phyloP scores from a whole-genome alignment of 2,113 vertebrate genomes.

The Heterochromis multidens region DNA sequence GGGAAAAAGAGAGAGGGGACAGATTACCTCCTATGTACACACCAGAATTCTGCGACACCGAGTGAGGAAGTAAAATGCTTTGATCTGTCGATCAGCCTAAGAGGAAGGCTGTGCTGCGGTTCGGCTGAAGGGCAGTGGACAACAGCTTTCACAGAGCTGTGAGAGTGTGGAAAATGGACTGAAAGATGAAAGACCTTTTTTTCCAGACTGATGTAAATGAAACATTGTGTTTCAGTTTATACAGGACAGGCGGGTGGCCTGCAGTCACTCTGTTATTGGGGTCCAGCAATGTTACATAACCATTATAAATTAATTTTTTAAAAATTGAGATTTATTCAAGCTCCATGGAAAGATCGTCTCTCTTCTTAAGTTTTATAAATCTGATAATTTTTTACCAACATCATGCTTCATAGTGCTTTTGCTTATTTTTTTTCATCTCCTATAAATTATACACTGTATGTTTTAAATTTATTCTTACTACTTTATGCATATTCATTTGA shows the following conservation, averaged over 20 bases:
- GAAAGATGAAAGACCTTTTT: conserved; percentile 46
- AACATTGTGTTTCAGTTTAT: conserved; percentile 9
- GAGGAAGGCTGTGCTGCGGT: conserved; percentile 11
- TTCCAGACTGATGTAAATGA: conserved; percentile 17
- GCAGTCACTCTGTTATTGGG: background rate
- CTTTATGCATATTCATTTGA: background rate
- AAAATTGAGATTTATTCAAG: background rate
- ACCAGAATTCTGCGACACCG: conserved; percentile 19
- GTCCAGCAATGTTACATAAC: background rate
- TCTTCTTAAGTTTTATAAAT: background rate
- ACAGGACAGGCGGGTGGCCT: conserved; percentile 5
- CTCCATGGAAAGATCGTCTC: background rate
- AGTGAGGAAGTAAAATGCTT: conserved; percentile 43
- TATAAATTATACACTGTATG: background rate
- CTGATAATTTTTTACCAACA: background rate
- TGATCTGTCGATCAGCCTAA: conserved; percentile 41
- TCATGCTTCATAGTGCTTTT: background rate
- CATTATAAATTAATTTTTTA: background rate
- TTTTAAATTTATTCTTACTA: background rate
- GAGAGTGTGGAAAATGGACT: background rate
- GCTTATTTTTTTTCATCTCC: background rate
- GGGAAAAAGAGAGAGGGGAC: background rate
- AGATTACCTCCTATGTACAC: conserved; percentile 51
- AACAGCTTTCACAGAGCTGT: background rate
- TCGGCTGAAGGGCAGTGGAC: conserved; percentile 45